These are phyloP conservation scores for Gymnobelideus leadbeateri DNA, from an alignment of 2,113 vertebrate genomes.

Conservation along the genomic window DNA sequence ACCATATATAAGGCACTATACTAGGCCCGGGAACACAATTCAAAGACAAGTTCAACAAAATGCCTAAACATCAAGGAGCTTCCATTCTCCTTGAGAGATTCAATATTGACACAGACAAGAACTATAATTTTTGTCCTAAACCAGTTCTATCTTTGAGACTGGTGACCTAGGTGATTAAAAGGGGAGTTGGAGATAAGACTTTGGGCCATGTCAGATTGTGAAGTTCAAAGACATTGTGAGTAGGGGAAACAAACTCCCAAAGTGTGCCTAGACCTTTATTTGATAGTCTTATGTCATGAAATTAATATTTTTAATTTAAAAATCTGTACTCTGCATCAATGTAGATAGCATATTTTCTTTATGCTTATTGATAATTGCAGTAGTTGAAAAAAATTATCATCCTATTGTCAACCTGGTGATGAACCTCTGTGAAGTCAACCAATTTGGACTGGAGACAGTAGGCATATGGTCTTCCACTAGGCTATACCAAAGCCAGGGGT, in stretches of 20 bases:
- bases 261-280: background rate
- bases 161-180: background rate
- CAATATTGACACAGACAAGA: background rate
- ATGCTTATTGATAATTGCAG: background rate
- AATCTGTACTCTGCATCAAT: no score
- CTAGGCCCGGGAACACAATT: background rate
- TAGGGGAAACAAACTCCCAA: background rate
- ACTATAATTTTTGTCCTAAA: background rate
- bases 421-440: background rate
- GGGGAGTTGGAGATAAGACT: background rate
- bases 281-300: background rate
- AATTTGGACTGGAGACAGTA: background rate
- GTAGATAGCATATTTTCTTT: background rate
- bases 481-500: background rate
- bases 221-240: background rate
- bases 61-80: background rate
- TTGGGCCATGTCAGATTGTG: background rate
- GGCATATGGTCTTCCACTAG: background rate
- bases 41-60: background rate
- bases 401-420: background rate
- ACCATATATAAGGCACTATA: background rate
- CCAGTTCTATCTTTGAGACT: background rate
- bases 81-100: background rate
- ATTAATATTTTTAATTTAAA: background rate
- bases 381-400: background rate